Conservation (phyloP, 2,888 invertebrate species). For the Malthinus flaveolus region DNA sequence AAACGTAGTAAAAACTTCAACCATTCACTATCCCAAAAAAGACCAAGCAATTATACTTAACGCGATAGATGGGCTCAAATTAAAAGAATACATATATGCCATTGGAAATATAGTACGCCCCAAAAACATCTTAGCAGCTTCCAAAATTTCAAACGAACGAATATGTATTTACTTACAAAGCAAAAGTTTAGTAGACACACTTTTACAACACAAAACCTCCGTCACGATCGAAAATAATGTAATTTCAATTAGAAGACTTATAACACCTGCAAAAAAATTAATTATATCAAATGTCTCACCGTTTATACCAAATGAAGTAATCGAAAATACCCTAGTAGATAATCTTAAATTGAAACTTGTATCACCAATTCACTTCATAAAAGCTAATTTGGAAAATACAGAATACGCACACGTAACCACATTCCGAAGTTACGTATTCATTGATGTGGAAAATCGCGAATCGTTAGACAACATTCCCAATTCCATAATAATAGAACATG, state of each 20-base stretch:
- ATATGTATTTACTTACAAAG: neutral
- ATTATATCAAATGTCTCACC: neutral
- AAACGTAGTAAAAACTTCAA: no score
- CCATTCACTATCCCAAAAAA: neutral
- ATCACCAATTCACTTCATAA: neutral
- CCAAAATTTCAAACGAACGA: neutral
- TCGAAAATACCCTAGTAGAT: neutral
- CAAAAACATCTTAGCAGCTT: neutral
- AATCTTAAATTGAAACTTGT: neutral
- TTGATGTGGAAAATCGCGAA: neutral
- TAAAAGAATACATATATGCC: neutral
- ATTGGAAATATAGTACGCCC: neutral
- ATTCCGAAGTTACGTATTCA: neutral
- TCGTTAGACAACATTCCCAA: no score
- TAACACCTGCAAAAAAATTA: neutral
- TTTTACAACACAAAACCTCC: neutral
- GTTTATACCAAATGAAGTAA: neutral
- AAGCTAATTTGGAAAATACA: neutral
- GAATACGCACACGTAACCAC: neutral
- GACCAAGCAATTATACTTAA: neutral
- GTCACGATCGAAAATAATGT: neutral
- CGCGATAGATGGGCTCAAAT: neutral
- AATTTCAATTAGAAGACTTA: neutral
- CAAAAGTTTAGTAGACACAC: neutral
- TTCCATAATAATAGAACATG: neutral